These are phyloP conservation scores for Pomatorhinus ruficollis DNA, from an alignment of 2,113 vertebrate genomes.

Conservation along the genomic window DNA sequence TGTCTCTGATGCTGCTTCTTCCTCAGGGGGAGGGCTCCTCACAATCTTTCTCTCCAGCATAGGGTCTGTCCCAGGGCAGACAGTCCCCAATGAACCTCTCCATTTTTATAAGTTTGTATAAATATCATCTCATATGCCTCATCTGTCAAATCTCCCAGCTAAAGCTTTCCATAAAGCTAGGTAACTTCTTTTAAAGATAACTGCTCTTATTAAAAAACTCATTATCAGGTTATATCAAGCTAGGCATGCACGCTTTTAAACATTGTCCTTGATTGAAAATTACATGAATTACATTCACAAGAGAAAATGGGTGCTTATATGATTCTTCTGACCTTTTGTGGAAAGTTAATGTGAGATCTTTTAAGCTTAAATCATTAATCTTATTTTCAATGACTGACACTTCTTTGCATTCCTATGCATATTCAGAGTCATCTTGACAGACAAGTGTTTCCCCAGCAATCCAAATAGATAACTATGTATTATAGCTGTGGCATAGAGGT, in stretches of 20 bases:
- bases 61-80: fast-evolving
- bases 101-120: background rate
- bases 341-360: background rate
- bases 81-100: background rate
- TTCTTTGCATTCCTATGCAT: background rate
- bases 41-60: background rate
- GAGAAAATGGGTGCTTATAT: background rate
- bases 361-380: background rate
- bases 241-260: background rate
- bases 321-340: background rate
- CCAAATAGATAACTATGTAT: background rate
- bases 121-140: background rate
- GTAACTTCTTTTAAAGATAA: background rate
- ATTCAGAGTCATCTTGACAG: background rate
- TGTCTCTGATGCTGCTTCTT: background rate
- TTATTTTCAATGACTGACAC: background rate
- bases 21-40: background rate
- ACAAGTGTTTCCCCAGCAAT: background rate
- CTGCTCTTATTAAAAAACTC: background rate
- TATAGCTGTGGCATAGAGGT: background rate
- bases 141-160: background rate
- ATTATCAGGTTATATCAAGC: background rate
- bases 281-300: background rate
- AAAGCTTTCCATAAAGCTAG: background rate
- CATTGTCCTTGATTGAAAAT: background rate